Base-by-base conservation (phyloP, 2,113 vertebrate genomes). In the Menidia beryllina region DNA sequence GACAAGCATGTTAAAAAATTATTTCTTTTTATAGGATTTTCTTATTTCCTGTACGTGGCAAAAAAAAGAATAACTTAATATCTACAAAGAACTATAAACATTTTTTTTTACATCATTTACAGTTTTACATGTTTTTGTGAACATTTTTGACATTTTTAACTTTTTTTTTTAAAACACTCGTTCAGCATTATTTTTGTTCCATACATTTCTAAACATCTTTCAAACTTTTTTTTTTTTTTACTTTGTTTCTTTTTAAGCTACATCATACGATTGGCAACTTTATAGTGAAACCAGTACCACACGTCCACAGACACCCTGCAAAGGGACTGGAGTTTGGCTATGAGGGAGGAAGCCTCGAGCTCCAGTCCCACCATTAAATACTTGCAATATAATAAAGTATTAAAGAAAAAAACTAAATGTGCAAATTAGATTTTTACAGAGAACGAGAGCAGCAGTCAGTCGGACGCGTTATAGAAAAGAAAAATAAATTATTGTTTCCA, bases 21-120 rank as follows among this genome's bases (percentile, higher is more conserved):
- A 19, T 19, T 45, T 45, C 81, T 91, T 86, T 84, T 89, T 81
- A 88, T 79, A 79, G 79, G 64, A 67, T 90, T 86, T 84, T 79
- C 64, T 75, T 75, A 81, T n/a, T 79, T 83, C 68, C 49, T 79
- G 66, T 79, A 79, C 83, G 74, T 85, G 86, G 89, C 81, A 91
- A 89, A 90, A 91, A 88, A 88, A 78, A 82, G 30, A 98, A 98
- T 99, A 99, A 97, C 94, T 96, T 73, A 95, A 89, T 97, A 97
- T 97, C 96, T 97, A 99, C 96, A 98, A 93, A 45, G 89, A 93
- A 91, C 91, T 94, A 95, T 96, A 92, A 83, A 95, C 92, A 95
- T 82, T 83, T 87, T 88, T 90, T 89, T 93, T 50, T 91, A 94
- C 94, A 93, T 88, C 94, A 93, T 91, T 87, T 95, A 94, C 90